Evolutionary conservation across 2,888 invertebrate species (phyloP).

Genomic region (Clostera curtula): DNA sequence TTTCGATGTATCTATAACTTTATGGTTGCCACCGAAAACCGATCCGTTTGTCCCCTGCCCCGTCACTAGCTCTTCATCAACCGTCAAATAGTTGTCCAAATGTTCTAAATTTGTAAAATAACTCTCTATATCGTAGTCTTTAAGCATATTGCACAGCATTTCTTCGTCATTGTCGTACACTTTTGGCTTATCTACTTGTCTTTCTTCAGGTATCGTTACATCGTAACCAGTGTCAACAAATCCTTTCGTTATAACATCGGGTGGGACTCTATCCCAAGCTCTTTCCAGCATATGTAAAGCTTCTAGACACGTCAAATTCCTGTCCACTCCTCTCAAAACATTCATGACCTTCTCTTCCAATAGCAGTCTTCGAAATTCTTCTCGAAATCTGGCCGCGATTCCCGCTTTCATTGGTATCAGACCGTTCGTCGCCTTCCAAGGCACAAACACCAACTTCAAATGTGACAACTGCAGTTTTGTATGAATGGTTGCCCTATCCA

Average conservation of each 20-base stretch:
- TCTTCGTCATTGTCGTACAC: conserved; percentile 29
- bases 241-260: conserved; percentile 26
- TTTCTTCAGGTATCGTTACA: conserved; percentile 18
- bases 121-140: conserved; percentile 32
- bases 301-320: conserved; percentile 36
- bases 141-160: conserved; percentile 26
- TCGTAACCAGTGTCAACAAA: conserved; percentile 34
- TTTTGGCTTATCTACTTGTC: conserved; percentile 16
- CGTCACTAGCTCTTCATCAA: conserved; percentile 37
- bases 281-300: conserved; percentile 33
- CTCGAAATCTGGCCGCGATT: conserved; percentile 27
- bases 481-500: conserved; percentile 39
- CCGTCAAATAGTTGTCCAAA: conserved; percentile 35
- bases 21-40: conserved; percentile 40
- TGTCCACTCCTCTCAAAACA: conserved; percentile 28
- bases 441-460: conserved; percentile 36
- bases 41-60: conserved; percentile 38
- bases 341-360: conserved; percentile 34
- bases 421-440: conserved; percentile 36
- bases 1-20: conserved; percentile 14
- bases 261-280: conserved; percentile 31
- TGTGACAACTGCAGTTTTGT: conserved; percentile 34
- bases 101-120: conserved; percentile 27
- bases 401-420: conserved; percentile 39
- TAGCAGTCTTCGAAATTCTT: conserved; percentile 30